Base-by-base conservation (phyloP, 2,797 vertebrate genomes). In the Galago senegalensis region DNA sequence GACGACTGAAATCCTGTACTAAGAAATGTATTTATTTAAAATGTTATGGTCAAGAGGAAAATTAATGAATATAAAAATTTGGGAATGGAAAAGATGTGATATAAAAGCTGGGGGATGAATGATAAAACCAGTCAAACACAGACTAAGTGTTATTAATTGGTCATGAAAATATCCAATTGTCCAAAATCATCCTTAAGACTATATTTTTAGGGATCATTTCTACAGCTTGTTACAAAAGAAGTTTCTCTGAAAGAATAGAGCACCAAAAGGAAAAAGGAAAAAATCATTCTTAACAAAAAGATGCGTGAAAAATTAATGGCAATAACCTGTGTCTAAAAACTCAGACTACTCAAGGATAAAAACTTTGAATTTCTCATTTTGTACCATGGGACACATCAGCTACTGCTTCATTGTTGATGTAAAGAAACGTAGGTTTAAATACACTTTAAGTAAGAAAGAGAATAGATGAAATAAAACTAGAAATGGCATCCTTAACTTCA, bases 401-500 rank as follows among this genome's bases (percentile, higher is more conserved):
- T 86, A 76, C 43, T 69, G 69, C 92, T 95, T 90, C 10, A 72
- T 94, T 91, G 67, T 67, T 91, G 60, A 80, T 53, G 67, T 49
- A 46, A 12, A 79, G 29, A 81, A 73, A 89, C 82, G 40, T 14
- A 84, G 23, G 8, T 89, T 84, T 89, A 91, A 87, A 61, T 63
- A 92, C 27, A 63, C 63, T 81, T 93, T 70, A 89, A 92, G 40
- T 56, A 67, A 75, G 31, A 79, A 84, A 40, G 23, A 17, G 65
- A 85, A 7, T 31, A 92, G 58, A 60, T 76, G 76, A 96, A 81
- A 92, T 80, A 65, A 91, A 95, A 56, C 43, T 92, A 76, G 53
- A 93, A 89, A 37, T 89, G 29, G 10, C 29, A 65, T 86, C n/a
- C 79, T 87, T 91, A 91, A 83, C 13, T 88, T 97, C 80, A 95